phyloP scores from a whole-genome alignment of 2,888 invertebrate genomes.

The Mimumesa dahlbomi region DNA sequence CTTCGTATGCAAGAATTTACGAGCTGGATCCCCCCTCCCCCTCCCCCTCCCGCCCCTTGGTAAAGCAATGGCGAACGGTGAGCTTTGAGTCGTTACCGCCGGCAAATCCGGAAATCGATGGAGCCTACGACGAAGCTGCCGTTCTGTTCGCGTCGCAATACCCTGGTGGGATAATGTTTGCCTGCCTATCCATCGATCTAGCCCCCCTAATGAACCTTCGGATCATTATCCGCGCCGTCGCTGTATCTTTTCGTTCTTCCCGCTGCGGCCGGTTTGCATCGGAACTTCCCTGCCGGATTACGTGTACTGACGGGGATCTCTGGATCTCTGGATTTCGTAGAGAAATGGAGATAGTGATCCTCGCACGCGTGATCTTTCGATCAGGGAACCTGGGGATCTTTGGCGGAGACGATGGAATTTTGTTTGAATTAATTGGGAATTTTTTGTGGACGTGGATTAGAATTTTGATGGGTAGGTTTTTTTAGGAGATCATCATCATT shows the following conservation, averaged over 20 bases:
- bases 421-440: too few relatives aligned
- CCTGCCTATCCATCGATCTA: slow-evolving; percentile 45
- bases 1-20: slow-evolving; percentile 39
- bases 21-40: slow-evolving; percentile 27
- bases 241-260: slow-evolving; percentile 35
- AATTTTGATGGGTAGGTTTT: too few relatives aligned
- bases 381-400: too few relatives aligned
- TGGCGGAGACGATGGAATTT: too few relatives aligned
- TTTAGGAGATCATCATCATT: too few relatives aligned
- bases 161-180: slow-evolving; percentile 41
- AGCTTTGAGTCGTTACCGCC: slow-evolving; percentile 43
- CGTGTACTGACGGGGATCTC: too few relatives aligned
- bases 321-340: too few relatives aligned
- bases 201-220: slow-evolving; percentile 52
- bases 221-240: slow-evolving; percentile 49
- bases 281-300: slow-evolving; percentile 7
- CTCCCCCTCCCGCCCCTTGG: too few relatives aligned
- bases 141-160: slow-evolving; percentile 28
- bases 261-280: slow-evolving; percentile 1
- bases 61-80: slow-evolving; percentile 25
- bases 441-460: too few relatives aligned
- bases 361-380: too few relatives aligned
- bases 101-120: slow-evolving; percentile 57
- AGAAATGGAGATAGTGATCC: too few relatives aligned
- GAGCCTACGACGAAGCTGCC: slow-evolving; percentile 20